A percentile compares a stretch with the other conserved stretches of the same genome.
Evolutionary conservation across 1,140 invertebrate species (phyloP).

Genomic region (Mactra quadrangularis): DNA sequence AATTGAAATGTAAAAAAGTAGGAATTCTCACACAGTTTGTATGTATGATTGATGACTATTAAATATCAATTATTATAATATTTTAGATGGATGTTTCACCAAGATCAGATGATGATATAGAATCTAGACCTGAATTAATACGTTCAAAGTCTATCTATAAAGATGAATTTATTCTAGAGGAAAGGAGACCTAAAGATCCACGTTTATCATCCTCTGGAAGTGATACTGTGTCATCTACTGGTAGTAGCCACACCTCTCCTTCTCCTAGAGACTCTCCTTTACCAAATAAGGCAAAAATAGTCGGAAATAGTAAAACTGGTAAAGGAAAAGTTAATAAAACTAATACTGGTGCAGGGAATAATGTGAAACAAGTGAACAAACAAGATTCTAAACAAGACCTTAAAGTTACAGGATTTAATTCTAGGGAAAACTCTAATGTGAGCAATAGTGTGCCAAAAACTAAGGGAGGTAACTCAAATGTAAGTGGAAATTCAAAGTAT

Average conservation of each 20-base stretch:
- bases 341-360: neutral
- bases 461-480: neutral
- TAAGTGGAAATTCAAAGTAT: conserved; percentile 19
- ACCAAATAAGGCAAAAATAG: conserved; percentile 14
- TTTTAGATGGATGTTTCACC: conserved; percentile 72
- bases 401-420: conserved; percentile 1
- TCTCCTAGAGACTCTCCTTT: conserved; percentile 50
- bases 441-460: conserved; percentile 25
- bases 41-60: no score
- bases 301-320: conserved; percentile 1
- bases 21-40: no score
- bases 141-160: conserved; percentile 74
- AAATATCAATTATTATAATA: no score
- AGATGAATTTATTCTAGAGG: conserved; percentile 80
- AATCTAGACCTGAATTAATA: conserved; percentile 63
- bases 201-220: conserved; percentile 71
- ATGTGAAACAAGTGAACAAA: conserved; percentile 17
- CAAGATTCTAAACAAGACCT: conserved; percentile 10
- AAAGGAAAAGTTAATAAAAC: neutral
- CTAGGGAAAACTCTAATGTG: conserved; percentile 1
- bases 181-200: conserved; percentile 76
- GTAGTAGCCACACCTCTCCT: conserved; percentile 47
- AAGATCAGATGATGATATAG: conserved; percentile 71
- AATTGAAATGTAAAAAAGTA: no score
- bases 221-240: conserved; percentile 56